phyloP scores from a whole-genome alignment of 2,113 vertebrate genomes.

The Anser brachyrhynchus region DNA sequence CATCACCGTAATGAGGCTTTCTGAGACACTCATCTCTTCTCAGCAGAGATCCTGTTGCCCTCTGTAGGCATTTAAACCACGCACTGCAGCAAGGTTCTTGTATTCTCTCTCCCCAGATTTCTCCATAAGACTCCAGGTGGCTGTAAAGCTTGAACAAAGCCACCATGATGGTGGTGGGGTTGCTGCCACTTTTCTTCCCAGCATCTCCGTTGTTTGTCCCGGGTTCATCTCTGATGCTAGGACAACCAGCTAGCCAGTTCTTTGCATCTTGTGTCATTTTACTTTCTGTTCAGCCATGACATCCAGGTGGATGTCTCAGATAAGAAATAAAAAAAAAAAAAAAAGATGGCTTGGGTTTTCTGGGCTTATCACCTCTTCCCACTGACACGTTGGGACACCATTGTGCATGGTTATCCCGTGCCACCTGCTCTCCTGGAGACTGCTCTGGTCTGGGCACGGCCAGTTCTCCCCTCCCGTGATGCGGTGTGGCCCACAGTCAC shows the following conservation, averaged over 20 bases:
- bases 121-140: not conserved
- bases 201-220: not conserved
- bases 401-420: not conserved
- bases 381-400: not conserved
- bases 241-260: not conserved
- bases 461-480: not conserved
- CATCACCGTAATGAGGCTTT: constrained; percentile 27
- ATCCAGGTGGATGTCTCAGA: not conserved
- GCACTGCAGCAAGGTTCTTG: not conserved
- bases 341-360: not conserved
- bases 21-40: not conserved
- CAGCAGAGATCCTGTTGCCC: not conserved
- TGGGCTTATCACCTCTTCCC: not conserved
- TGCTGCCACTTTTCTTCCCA: not conserved
- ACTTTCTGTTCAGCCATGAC: not conserved
- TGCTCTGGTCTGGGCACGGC: rapidly evolving
- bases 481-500: rapidly evolving
- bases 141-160: not conserved
- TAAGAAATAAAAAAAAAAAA: not conserved
- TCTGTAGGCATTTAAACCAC: not conserved
- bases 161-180: rapidly evolving
- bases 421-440: not conserved
- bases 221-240: not conserved
- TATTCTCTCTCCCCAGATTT: not conserved
- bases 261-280: not conserved